These are phyloP conservation scores for Pantherophis vulpinus DNA, from an alignment of 2,797 vertebrate species.

Conservation along the genomic window DNA sequence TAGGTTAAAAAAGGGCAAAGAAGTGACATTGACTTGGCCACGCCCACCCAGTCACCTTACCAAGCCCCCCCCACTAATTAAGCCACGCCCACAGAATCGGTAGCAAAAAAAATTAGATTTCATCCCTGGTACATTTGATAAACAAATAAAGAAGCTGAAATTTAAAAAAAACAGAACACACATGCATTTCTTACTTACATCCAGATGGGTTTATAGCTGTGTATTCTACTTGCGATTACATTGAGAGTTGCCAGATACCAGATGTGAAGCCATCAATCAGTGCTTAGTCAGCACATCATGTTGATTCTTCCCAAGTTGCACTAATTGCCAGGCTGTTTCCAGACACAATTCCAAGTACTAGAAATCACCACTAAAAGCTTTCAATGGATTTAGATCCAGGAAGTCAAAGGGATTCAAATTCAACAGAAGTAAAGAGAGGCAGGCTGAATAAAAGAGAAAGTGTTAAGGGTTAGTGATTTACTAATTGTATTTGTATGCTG, in stretches of 20 bases:
- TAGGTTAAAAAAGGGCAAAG: too few species aligned
- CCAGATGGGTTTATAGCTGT: neutral
- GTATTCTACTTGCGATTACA: neutral
- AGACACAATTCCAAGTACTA: neutral
- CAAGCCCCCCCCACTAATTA: too few species aligned
- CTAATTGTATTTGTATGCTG: neutral
- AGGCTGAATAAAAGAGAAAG: neutral
- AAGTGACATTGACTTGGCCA: too few species aligned
- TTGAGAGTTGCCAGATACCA: neutral
- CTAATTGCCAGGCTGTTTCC: neutral
- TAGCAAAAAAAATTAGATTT: too few species aligned
- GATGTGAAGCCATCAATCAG: neutral
- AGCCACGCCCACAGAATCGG: too few species aligned
- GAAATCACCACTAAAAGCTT: neutral
- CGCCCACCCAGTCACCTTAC: too few species aligned
- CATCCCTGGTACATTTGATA: neutral
- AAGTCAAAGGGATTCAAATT: neutral
- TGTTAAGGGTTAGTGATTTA: neutral
- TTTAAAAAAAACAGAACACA: neutral
- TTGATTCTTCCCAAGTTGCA: neutral
- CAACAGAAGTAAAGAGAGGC: neutral
- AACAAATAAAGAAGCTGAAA: neutral
- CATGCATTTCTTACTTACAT: neutral
- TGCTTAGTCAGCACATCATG: neutral
- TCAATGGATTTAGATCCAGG: neutral